Evolutionary conservation across 2,797 vertebrate genomes (phyloP).

Genomic region (Halcyon badia): DNA sequence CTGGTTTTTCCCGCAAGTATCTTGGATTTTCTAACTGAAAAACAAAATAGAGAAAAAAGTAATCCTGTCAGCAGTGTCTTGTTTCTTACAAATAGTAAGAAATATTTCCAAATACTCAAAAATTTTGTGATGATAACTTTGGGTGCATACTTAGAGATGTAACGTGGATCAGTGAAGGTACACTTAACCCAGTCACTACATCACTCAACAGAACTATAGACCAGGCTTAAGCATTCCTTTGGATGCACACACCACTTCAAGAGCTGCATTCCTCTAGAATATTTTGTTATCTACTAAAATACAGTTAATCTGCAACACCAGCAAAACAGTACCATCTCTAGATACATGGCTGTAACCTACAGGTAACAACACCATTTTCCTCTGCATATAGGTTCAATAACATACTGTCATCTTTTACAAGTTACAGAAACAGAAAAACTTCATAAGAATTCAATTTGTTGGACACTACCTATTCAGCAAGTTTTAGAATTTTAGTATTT

Average conservation of each 20-base stretch:
- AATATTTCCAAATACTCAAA: background rate
- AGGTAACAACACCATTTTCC: background rate
- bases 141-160: background rate
- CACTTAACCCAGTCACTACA: accelerated
- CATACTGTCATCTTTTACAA: background rate
- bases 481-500: background rate
- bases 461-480: background rate
- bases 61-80: background rate
- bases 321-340: background rate
- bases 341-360: background rate
- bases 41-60: conserved; percentile 14
- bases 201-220: background rate
- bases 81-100: background rate
- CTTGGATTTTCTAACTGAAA: conserved; percentile 93
- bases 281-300: background rate
- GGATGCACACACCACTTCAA: background rate
- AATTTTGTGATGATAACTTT: background rate
- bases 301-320: background rate
- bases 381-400: background rate
- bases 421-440: background rate
- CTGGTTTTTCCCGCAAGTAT: conserved; percentile 89
- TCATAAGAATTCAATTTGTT: background rate
- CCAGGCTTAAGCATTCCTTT: background rate
- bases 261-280: background rate
- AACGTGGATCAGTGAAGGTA: no score